Evolutionary conservation across 2,113 vertebrate genomes (phyloP), one percentile per base, ranked within the genome.

Genomic region (Nibea coibor): DNA sequence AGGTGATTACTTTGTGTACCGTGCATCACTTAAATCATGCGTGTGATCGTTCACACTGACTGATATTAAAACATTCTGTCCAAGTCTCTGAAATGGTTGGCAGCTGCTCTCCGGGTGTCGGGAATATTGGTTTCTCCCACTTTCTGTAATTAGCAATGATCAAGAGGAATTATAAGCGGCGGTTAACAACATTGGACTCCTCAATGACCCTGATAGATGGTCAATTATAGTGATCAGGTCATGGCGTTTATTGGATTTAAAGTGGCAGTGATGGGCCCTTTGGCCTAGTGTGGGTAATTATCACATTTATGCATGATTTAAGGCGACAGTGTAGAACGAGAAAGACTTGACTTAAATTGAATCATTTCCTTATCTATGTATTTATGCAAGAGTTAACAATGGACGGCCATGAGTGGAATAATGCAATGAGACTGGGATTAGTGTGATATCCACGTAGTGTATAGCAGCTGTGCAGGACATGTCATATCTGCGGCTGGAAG

Each of bases 191-290:
- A 89, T 87, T 86, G 89, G 81, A 85, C 92, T 93, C 90, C 90
- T 92, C 92, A 89, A 92, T 94, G 94, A 92, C 93, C 93, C 93
- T 94, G 94, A 95, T 94, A 94, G 94, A 93, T 94, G 94, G 92
- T 95, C 94, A 95, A 95, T 95, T 94, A 91, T 93, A 95, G 91
- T 93, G 93, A 95, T 94, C 93, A 93, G 94, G 93, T 95, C 91
- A 63, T 70, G 80, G 89, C 90, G 79, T 89, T 94, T 93, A 94
- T 93, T 93, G 93, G 93, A 95, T 94, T 93, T 92, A 92, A 94
- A 94, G 91, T 93, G 93, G 91, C 92, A 92, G 91, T 92, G 93
- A 93, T 93, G 93, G 92, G 87, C 85, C 89, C 92, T 93, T 93
- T 89, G 89, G 86, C 93, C 92, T 70, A 65, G 80, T 72, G 87